Evolutionary conservation across 2,888 invertebrate genomes (phyloP), one percentile per base, ranked within the genome.

Genomic region (Tachystola acroxantha): DNA sequence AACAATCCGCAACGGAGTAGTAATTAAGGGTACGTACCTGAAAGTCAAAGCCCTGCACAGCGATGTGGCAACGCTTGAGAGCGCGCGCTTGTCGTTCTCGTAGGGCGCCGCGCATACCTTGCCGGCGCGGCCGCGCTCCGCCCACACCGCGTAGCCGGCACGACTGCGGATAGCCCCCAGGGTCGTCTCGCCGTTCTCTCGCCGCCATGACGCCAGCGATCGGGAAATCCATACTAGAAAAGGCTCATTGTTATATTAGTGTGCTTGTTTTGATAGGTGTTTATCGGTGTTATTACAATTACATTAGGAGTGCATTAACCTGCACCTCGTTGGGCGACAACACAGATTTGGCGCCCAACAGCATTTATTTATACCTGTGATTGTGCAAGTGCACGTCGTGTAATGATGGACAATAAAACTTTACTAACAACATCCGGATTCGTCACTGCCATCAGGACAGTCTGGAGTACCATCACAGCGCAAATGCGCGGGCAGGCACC

Each of bases 401-500:
- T n/a, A n/a, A n/a, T n/a, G n/a, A n/a, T n/a, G n/a, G n/a, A n/a
- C n/a, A n/a, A n/a, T n/a, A 28, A 20, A 24, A n/a, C 11, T 19
- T 10, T 7, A 91, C 94, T 91, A 79, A 96, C 96, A 79, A 66
- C 96, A 96, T 50, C 93, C 93, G 54, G 92, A 89, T 69, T 96
- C 96, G 57, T 96, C 96, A 46, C 94, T 93, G 20, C 93, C 95
- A 67, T 96, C 95, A 0, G 94, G 92, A 58, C 96, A 96, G 73
- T 96, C 96, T 0, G 89, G 86, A 36, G 91, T 91, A 33, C 96
- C 96, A 60, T 96, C 95, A 65, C 96, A 96, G 40, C 93, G 89
- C 51, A 92, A 89, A 36, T 88, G 88, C 6, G 81, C 76, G 0
- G 92, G 90, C 46, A 96, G 90, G 65, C 96, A 96, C 16, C 90